phyloP scores from a whole-genome alignment of 2,113 vertebrate genomes.

The Himantopus leucocephalus region DNA sequence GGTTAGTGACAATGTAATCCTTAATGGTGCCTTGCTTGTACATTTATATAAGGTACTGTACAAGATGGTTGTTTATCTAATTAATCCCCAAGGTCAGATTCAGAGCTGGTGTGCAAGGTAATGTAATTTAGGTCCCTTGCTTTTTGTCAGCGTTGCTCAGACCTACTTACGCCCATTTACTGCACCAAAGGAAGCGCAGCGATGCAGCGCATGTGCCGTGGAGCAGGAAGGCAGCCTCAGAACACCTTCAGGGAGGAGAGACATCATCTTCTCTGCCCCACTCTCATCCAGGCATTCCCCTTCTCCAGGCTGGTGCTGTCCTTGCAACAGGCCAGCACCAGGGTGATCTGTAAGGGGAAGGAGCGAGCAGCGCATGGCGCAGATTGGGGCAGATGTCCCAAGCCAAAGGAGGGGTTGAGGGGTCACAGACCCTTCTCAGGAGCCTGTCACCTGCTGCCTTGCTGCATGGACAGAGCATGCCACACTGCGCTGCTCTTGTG shows the following conservation, averaged over 20 bases:
- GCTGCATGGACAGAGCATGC: no score
- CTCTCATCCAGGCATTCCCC: accelerated
- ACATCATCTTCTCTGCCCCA: accelerated
- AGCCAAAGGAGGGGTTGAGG: neutral
- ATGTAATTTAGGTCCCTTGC: conserved; percentile 20
- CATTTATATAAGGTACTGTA: conserved; percentile 42
- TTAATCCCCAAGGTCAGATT: conserved; percentile 63
- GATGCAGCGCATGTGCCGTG: accelerated
- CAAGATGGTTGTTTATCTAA: conserved; percentile 57
- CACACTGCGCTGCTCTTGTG: accelerated
- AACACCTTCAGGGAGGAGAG: accelerated
- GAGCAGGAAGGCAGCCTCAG: neutral
- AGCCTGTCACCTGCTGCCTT: neutral
- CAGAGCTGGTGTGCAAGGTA: conserved; percentile 29
- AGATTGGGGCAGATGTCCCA: neutral
- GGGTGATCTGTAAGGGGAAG: neutral
- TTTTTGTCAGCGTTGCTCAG: conserved; percentile 13
- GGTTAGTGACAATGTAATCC: conserved; percentile 59
- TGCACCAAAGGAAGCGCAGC: accelerated
- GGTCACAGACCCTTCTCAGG: neutral
- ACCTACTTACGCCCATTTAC: neutral
- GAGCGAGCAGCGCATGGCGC: accelerated
- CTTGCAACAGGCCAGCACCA: neutral
- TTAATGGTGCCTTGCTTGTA: conserved; percentile 61
- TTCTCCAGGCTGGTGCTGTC: neutral